Evolutionary conservation across 2,113 vertebrate genomes (phyloP).

Genomic region (Xerus inauris): DNA sequence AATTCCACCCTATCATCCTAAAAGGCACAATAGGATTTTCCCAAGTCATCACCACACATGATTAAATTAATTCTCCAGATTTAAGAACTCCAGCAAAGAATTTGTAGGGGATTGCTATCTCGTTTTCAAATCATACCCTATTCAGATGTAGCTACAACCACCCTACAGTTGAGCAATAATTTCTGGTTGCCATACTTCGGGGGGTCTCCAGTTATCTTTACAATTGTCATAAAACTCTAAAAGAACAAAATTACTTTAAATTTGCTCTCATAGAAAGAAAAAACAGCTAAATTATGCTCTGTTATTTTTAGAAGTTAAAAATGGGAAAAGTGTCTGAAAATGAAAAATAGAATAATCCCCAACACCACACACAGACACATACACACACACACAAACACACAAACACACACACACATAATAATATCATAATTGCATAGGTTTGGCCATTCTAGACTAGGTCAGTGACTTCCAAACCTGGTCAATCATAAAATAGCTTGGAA

Average conservation of each 20-base stretch:
- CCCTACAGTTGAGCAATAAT: not conserved
- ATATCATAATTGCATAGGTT: not conserved
- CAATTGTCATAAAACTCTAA: not conserved
- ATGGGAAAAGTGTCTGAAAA: not conserved
- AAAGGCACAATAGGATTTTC: constrained; percentile 43
- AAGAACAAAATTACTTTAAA: constrained; percentile 52
- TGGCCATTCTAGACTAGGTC: not conserved
- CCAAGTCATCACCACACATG: constrained; percentile 21
- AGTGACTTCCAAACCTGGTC: not conserved
- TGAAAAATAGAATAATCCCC: not conserved
- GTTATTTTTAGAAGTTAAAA: not conserved
- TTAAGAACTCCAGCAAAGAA: not conserved
- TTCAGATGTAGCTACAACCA: not conserved
- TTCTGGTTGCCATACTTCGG: not conserved
- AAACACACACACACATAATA: not conserved
- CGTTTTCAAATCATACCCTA: constrained; percentile 8
- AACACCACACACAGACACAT: not conserved
- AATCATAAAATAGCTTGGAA: not conserved
- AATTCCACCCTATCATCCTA: not conserved
- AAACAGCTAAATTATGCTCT: not conserved
- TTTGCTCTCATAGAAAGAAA: constrained; percentile 38
- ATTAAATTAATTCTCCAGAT: constrained; percentile 42
- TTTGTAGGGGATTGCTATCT: not conserved
- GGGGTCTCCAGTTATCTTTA: not conserved
- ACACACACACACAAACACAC: not conserved